Conservation (phyloP, 2,797 vertebrate genomes). For the Mormyrops attenuatus region DNA sequence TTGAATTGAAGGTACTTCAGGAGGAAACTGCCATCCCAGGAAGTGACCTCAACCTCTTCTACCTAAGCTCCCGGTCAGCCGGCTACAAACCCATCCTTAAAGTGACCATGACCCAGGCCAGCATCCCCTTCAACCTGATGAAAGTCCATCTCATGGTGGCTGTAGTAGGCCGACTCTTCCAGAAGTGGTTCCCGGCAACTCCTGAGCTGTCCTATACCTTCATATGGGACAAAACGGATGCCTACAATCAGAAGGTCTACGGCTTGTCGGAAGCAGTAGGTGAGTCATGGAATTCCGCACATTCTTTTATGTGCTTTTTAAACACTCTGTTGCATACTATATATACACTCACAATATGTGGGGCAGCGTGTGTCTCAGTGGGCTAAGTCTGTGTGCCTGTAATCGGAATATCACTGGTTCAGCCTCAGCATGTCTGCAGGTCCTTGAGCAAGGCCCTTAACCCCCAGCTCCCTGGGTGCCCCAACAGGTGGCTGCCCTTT, state of each 20-base stretch:
- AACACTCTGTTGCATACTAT: conserved; percentile 39
- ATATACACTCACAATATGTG: not conserved
- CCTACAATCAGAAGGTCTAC: conserved; percentile 93
- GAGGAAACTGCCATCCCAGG: conserved; percentile 93
- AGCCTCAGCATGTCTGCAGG: not conserved
- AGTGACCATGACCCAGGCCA: conserved; percentile 87
- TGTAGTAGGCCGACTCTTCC: conserved; percentile 93
- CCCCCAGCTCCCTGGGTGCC: no score
- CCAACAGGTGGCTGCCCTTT: no score
- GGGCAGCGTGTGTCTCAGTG: not conserved
- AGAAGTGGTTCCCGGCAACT: conserved; percentile 95
- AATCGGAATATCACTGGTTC: not conserved
- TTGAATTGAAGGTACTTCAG: conserved; percentile 78
- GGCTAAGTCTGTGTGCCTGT: not conserved
- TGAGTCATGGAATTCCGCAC: conserved; percentile 61
- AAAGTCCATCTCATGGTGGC: conserved; percentile 98
- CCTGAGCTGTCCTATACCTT: conserved; percentile 94
- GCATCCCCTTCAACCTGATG: conserved; percentile 91
- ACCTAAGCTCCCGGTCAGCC: conserved; percentile 90
- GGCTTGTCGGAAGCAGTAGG: conserved; percentile 92
- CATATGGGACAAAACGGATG: conserved; percentile 98
- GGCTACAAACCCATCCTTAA: conserved; percentile 96
- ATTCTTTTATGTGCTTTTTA: conserved; percentile 49
- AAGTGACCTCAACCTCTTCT: conserved; percentile 88
- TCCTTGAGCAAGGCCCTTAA: no score